Evolutionary conservation across 2,113 vertebrate species (phyloP), one percentile per base, ranked within the genome.

Genomic region (Cyprinus carpio): DNA sequence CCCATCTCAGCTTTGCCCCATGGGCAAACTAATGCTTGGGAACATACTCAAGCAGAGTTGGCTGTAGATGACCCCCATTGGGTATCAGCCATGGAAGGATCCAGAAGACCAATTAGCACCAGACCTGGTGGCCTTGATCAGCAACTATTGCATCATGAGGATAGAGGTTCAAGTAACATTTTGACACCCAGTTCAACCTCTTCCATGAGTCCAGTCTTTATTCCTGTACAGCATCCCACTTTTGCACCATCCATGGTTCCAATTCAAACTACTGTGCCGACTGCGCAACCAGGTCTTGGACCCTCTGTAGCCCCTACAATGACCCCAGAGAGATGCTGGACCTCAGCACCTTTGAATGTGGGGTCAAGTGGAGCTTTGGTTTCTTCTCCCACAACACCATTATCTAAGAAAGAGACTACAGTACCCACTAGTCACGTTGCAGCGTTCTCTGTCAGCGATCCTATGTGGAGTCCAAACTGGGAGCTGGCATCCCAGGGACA

Each of bases 21-120:
- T 40, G 40, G 8, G 40, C 40, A 40, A 49, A 49, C 2, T 4
- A 49, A 49, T 75, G 88, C 92, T 0, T 94, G 91, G 92, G 90
- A 91, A 16, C 87, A 88, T 27, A 85, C 58, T 54, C 81, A 81
- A 6, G 74, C 89, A 4, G 92, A 93, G 83, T 87, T 89, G 82
- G 60, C 91, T 18, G 92, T 92, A 51, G 92, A 92, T 67, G 89
- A 88, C 75, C 91, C 89, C 51, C 27, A 85, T 5, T 56, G 72
- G 80, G 34, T 85, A 9, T 88, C 89, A 25, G 74, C 81, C 6
- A 37, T 46, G 1, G 89, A 89, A 25, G 76, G 64, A n/a, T 10
- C 90, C 43, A 89, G 84, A 74, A 93, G 90, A 71, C 31, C 86
- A 0, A 0, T 75, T 40, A 84, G 20, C 62, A 56, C 16, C 79